Percentiles rank a stretch among this genome's conserved stretches.
phyloP scores from a whole-genome alignment of 2,113 vertebrate genomes.

The Astatotilapia flaviijosephi region DNA sequence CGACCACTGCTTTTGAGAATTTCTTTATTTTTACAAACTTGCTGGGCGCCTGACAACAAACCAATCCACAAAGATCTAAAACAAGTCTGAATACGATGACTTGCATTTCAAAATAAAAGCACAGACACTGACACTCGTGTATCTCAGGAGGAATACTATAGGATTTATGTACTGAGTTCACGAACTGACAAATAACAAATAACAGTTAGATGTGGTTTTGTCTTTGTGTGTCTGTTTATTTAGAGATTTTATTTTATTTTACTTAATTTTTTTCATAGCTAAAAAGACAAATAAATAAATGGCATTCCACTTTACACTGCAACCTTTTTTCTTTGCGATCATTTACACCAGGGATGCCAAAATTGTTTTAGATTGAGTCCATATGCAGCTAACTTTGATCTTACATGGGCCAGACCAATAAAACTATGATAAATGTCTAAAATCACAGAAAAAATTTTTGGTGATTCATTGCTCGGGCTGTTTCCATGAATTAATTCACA shows the following conservation, averaged over 20 bases:
- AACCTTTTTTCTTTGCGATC: neutral
- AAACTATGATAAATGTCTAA: neutral
- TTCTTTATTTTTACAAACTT: neutral
- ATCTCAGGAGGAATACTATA: accelerated
- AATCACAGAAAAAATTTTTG: neutral
- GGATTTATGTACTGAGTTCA: neutral
- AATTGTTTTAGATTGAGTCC: neutral
- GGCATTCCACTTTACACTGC: accelerated
- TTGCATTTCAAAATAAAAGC: conserved; percentile 32
- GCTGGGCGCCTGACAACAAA: neutral
- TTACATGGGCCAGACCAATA: neutral
- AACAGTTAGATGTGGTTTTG: neutral
- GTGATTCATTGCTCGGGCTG: neutral
- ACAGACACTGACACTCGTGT: neutral
- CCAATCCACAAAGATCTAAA: neutral
- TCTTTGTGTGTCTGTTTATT: neutral
- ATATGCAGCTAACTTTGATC: neutral
- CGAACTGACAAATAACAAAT: neutral
- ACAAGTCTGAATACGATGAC: neutral
- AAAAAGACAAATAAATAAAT: neutral
- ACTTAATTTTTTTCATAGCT: neutral
- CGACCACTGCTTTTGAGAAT: neutral
- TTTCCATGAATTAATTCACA: accelerated
- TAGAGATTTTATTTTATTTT: neutral
- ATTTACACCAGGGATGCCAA: neutral